Conservation (phyloP, 2,113 vertebrate species). For the Osmerus mordax region DNA sequence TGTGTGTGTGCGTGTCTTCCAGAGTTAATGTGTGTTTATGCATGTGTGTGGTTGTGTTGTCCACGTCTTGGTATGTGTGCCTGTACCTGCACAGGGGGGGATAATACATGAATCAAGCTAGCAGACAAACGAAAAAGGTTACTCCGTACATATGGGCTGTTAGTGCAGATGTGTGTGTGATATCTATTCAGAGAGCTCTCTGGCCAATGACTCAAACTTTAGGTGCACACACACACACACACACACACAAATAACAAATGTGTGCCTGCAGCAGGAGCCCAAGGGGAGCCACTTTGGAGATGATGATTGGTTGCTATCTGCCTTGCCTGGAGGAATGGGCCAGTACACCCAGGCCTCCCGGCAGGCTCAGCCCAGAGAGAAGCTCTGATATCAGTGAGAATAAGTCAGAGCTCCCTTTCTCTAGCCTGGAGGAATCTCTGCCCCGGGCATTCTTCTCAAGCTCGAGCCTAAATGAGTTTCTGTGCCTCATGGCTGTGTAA, state of each 20-base stretch:
- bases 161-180: too few relatives aligned
- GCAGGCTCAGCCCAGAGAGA: constrained; percentile 52
- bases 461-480: constrained; percentile 60
- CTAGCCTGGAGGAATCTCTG: constrained; percentile 45
- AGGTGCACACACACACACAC: not conserved
- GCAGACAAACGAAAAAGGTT: too few relatives aligned
- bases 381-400: constrained; percentile 61
- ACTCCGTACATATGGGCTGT: too few relatives aligned
- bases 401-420: constrained; percentile 38
- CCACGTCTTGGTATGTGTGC: too few relatives aligned
- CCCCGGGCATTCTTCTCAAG: constrained; percentile 44
- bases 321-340: constrained; percentile 47
- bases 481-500: constrained; percentile 48
- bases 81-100: too few relatives aligned
- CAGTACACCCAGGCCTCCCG: constrained; percentile 44
- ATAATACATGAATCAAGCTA: too few relatives aligned
- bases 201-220: not conserved
- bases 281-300: constrained; percentile 46
- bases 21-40: not conserved
- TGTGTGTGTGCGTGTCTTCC: not conserved
- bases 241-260: not conserved
- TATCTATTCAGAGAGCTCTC: too few relatives aligned
- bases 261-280: constrained; percentile 41
- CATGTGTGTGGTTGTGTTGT: constrained; percentile 12
- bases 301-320: constrained; percentile 63